Evolutionary conservation across 23 tunicate species (phyloP).

Genomic region (Ciona savignyi): DNA sequence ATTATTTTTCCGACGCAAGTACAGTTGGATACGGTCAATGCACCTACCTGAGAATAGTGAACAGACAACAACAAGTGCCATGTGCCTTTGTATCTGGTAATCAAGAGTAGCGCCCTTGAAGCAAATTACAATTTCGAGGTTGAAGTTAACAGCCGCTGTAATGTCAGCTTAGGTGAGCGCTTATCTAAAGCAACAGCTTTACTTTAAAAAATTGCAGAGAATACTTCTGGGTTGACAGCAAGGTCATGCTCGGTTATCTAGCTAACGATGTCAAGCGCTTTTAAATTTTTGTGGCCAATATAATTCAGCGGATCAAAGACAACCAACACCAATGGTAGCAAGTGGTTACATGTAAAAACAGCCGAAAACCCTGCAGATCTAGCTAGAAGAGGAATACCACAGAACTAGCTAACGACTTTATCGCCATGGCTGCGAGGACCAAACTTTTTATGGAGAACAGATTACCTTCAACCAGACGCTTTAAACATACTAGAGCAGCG

Average conservation of each 20-base stretch:
- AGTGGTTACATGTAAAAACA: slow-evolving; percentile 27
- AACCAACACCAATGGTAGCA: no score
- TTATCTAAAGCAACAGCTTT: not conserved
- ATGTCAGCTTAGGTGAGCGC: slow-evolving; percentile 3
- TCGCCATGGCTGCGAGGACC: no score
- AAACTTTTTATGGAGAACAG: no score
- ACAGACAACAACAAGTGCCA: not conserved
- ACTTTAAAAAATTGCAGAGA: not conserved
- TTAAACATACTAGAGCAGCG: no score
- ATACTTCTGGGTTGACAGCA: slow-evolving; percentile 25
- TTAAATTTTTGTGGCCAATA: slow-evolving; percentile 17
- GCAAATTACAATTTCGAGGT: slow-evolving; percentile 11
- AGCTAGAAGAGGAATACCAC: not conserved
- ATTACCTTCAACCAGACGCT: no score
- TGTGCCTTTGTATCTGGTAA: slow-evolving; percentile 24
- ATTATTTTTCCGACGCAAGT: slow-evolving; percentile 24
- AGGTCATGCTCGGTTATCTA: slow-evolving; percentile 13
- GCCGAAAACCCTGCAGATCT: not conserved
- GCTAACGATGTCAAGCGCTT: slow-evolving; percentile 9
- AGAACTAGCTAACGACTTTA: no score
- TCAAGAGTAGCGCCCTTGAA: slow-evolving; percentile 15
- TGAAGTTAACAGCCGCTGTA: slow-evolving; percentile 25
- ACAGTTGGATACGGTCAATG: slow-evolving; percentile 13
- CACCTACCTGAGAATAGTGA: slow-evolving; percentile 6
- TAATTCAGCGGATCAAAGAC: not conserved